Conservation (phyloP, 2,888 invertebrate genomes). For the Dolomedes plantarius region DNA sequence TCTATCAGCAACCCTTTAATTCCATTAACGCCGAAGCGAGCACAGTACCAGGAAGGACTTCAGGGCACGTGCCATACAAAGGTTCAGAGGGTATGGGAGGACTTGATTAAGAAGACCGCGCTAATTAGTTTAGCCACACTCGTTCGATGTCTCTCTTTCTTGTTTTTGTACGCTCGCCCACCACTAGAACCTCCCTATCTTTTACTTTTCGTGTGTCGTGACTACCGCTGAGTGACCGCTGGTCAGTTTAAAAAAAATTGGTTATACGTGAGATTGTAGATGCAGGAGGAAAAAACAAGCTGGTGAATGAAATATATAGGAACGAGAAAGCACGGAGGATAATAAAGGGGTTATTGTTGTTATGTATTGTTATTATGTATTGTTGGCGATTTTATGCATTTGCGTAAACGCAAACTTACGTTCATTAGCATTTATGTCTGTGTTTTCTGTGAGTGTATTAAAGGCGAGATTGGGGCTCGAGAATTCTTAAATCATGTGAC, state of each 20-base stretch:
- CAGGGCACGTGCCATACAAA: slow-evolving; percentile 63
- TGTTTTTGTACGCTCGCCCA: background rate
- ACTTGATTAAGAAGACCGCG: slow-evolving; percentile 61
- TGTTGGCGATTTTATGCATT: too few relatives aligned
- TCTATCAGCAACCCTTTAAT: slow-evolving; percentile 65
- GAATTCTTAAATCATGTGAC: too few relatives aligned
- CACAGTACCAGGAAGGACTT: slow-evolving; percentile 12
- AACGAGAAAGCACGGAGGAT: too few relatives aligned
- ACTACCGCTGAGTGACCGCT: background rate
- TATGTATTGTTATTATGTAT: too few relatives aligned
- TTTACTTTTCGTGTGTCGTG: background rate
- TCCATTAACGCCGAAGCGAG: slow-evolving; percentile 33
- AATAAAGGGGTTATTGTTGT: too few relatives aligned
- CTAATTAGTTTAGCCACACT: slow-evolving; percentile 52
- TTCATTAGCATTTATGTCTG: too few relatives aligned
- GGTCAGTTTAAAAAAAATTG: background rate
- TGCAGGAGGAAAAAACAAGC: too few relatives aligned
- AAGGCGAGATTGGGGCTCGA: too few relatives aligned
- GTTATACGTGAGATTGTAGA: background rate
- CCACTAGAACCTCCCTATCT: background rate
- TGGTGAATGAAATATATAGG: too few relatives aligned
- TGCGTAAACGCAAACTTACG: too few relatives aligned
- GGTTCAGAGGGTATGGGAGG: slow-evolving; percentile 31
- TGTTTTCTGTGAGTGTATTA: too few relatives aligned
- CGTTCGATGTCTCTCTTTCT: background rate